Evolutionary conservation across 2,888 invertebrate species (phyloP).

Genomic region (Ophioninae sp.): DNA sequence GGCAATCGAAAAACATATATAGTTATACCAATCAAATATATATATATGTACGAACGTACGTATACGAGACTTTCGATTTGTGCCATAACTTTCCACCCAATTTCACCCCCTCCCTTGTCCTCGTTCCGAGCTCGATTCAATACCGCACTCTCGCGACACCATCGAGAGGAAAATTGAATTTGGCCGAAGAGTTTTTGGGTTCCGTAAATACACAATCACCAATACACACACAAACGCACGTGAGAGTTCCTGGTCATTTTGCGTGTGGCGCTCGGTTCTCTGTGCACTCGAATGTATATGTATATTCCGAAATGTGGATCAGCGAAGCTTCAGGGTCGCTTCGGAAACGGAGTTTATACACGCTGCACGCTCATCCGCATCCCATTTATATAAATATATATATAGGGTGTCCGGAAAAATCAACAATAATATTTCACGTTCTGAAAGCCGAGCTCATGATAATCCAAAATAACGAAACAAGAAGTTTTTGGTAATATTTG

Average conservation of each 20-base stretch:
- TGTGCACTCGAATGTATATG: no score
- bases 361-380: slow-evolving; percentile 24
- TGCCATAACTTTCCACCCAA: slow-evolving; percentile 62
- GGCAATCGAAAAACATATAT: no score
- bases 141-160: slow-evolving; percentile 59
- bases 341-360: slow-evolving; percentile 40
- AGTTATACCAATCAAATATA: not conserved
- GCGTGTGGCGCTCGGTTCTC: not conserved
- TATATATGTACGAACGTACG: slow-evolving; percentile 13
- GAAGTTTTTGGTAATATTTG: no score
- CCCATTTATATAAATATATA: slow-evolving; percentile 12
- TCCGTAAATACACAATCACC: slow-evolving; percentile 14
- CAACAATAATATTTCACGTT: no score
- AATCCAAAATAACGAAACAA: no score
- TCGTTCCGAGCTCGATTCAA: slow-evolving; percentile 55
- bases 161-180: slow-evolving; percentile 63
- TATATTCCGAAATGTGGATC: slow-evolving; percentile 21
- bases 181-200: slow-evolving; percentile 59
- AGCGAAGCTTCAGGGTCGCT: not conserved
- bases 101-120: slow-evolving; percentile 24
- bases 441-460: no score
- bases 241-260: slow-evolving; percentile 7
- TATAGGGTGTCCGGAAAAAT: not conserved
- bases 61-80: slow-evolving; percentile 44
- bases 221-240: no score